phyloP scores from a whole-genome alignment of 2,113 vertebrate genomes.

The Clarias batrachus region DNA sequence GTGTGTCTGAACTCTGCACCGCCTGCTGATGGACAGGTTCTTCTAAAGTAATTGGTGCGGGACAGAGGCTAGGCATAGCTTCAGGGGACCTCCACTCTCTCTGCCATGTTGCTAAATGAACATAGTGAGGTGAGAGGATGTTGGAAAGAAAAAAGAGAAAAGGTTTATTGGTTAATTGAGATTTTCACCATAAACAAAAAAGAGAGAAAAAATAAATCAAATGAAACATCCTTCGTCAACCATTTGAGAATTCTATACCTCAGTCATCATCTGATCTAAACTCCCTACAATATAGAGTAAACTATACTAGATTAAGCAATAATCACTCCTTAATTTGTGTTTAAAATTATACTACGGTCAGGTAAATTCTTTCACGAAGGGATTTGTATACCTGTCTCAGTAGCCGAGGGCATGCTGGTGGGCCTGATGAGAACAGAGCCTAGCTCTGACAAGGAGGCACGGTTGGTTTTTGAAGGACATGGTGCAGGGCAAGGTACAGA shows the following conservation, averaged over 20 bases:
- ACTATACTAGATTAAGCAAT: neutral
- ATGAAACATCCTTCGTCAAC: neutral
- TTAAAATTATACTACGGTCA: neutral
- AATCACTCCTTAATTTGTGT: neutral
- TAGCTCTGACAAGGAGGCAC: slow-evolving; percentile 45
- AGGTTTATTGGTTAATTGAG: neutral
- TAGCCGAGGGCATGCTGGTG: slow-evolving; percentile 69
- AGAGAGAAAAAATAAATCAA: slow-evolving; percentile 1
- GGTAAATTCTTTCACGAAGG: neutral
- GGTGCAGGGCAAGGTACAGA: slow-evolving; percentile 37
- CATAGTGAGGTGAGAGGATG: neutral
- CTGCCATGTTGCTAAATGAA: slow-evolving; percentile 70
- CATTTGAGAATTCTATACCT: neutral
- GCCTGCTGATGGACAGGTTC: slow-evolving; percentile 52
- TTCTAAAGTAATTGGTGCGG: slow-evolving; percentile 47
- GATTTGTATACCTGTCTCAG: slow-evolving; percentile 68
- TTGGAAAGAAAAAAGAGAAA: slow-evolving; percentile 1
- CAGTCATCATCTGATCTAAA: neutral
- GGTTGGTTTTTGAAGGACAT: slow-evolving; percentile 47
- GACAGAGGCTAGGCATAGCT: slow-evolving; percentile 58
- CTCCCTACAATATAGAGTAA: too few species aligned
- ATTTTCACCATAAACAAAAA: neutral
- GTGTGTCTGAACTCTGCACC: slow-evolving; percentile 55
- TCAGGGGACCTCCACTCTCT: slow-evolving; percentile 73
- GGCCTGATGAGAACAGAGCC: slow-evolving; percentile 63